These are phyloP conservation scores for Hucho hucho DNA, from an alignment of 2,113 vertebrate species.

Conservation along the genomic window DNA sequence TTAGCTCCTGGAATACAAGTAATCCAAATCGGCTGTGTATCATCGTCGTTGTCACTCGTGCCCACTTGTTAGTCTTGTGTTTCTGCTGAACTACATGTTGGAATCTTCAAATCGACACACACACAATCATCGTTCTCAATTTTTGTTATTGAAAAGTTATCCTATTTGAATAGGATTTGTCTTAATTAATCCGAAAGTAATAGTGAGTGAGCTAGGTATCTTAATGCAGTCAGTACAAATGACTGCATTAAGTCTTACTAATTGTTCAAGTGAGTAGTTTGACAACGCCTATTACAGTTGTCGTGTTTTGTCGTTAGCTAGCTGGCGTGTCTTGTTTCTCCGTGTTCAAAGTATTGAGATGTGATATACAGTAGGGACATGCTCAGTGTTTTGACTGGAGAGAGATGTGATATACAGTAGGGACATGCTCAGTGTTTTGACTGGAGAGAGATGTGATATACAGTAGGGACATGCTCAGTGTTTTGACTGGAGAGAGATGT, in stretches of 20 bases:
- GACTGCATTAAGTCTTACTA: background rate
- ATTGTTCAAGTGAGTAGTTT: background rate
- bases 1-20: constrained; percentile 66
- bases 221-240: background rate
- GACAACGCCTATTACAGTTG: background rate
- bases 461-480: too few species aligned
- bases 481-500: too few species aligned
- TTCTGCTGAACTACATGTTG: too few species aligned
- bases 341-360: constrained; percentile 35
- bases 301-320: background rate
- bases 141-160: too few species aligned
- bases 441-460: too few species aligned
- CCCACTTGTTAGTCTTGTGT: background rate
- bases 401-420: too few species aligned
- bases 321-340: constrained; percentile 26
- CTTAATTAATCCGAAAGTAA: background rate
- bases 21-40: constrained; percentile 17
- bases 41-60: background rate
- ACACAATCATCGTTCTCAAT: background rate
- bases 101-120: background rate
- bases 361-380: too few species aligned
- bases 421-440: too few species aligned
- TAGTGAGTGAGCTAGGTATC: background rate
- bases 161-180: background rate
- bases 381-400: too few species aligned